Conservation (phyloP, 2,797 vertebrate genomes). For the Melanotaenia pygmaea region DNA sequence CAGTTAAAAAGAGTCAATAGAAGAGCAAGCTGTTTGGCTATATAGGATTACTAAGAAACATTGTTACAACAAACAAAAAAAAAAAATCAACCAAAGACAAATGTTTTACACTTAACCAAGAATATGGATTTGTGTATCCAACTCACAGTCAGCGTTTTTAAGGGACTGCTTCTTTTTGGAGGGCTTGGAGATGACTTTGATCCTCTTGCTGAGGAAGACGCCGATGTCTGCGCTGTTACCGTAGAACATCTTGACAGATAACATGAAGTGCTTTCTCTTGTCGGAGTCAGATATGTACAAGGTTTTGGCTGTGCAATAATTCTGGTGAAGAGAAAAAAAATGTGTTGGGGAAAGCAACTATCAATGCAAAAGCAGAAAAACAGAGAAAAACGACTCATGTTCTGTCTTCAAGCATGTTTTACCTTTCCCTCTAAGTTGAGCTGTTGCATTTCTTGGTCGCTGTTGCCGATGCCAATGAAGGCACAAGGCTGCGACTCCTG, state of each 20-base stretch:
- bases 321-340: conserved; percentile 77
- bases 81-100: not conserved
- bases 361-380: not conserved
- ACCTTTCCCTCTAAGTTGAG: conserved; percentile 99
- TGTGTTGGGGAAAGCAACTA: not conserved
- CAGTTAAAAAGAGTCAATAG: too few relatives aligned
- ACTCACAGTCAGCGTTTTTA: conserved; percentile 97
- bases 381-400: not conserved
- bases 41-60: too few relatives aligned
- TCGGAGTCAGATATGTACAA: conserved; percentile 99
- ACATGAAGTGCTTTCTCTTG: conserved; percentile 99
- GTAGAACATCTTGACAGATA: conserved; percentile 99
- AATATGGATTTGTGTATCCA: too few relatives aligned
- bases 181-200: conserved; percentile 99
- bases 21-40: too few relatives aligned
- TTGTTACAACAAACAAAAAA: not conserved
- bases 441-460: conserved; percentile 99
- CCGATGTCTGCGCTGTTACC: conserved; percentile 98
- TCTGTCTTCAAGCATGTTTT: conserved; percentile 14
- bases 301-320: conserved; percentile 99
- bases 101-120: too few relatives aligned
- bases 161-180: conserved; percentile 99
- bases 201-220: conserved; percentile 98
- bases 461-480: conserved; percentile 99
- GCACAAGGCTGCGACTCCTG: conserved; percentile 98